Evolutionary conservation across 2,797 vertebrate genomes (phyloP).

Genomic region (Takifugu ocellatus): DNA sequence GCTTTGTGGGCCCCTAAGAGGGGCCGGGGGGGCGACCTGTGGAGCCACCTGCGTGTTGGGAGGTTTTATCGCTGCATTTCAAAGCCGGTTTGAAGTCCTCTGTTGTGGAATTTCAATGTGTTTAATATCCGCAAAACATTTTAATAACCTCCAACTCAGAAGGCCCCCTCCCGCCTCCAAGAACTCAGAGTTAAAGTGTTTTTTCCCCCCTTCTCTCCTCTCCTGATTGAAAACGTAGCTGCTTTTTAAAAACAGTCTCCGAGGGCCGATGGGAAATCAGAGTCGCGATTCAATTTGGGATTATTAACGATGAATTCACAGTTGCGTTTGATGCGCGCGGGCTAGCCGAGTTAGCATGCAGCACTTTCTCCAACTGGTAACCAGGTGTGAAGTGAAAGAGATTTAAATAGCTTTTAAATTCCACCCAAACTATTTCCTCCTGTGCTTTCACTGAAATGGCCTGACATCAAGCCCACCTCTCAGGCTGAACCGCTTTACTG

Average conservation of each 20-base stretch:
- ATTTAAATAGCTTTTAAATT: too few species aligned
- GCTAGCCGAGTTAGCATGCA: too few species aligned
- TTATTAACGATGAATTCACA: too few species aligned
- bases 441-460: too few species aligned
- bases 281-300: conserved; percentile 4
- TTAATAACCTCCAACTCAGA: conserved; percentile 41
- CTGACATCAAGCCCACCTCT: too few species aligned
- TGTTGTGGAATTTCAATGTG: conserved; percentile 13
- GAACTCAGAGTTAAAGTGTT: conserved; percentile 26
- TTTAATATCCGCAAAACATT: conserved; percentile 46
- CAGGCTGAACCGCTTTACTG: too few species aligned
- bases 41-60: conserved; percentile 22
- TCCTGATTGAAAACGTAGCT: too few species aligned
- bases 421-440: too few species aligned
- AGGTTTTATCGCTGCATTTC: conserved; percentile 1
- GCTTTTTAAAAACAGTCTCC: neutral
- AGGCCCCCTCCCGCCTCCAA: conserved; percentile 26
- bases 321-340: too few species aligned
- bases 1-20: conserved; percentile 51
- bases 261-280: conserved; percentile 48
- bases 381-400: too few species aligned
- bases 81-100: conserved; percentile 3
- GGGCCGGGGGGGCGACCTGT: conserved; percentile 34
- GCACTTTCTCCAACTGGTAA: too few species aligned
- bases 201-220: neutral